These are phyloP conservation scores for Zaprionus obscuricornis DNA, from an alignment of 2,888 invertebrate species.

Conservation along the genomic window DNA sequence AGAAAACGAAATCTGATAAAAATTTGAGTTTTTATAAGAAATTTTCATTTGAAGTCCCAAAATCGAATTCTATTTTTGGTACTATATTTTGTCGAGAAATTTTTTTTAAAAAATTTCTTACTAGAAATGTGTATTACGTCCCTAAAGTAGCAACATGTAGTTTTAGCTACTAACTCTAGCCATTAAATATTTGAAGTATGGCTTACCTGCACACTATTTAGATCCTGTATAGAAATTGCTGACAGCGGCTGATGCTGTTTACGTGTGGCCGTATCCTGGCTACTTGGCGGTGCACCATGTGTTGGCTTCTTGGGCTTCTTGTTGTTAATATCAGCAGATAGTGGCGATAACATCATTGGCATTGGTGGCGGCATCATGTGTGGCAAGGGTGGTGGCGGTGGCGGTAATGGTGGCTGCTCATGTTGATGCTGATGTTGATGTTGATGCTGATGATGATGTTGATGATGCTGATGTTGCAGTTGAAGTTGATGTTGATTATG, in stretches of 20 bases:
- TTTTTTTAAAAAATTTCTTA: too few relatives aligned
- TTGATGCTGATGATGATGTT: slow-evolving; percentile 22
- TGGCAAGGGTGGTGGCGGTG: slow-evolving; percentile 85
- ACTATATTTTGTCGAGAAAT: too few relatives aligned
- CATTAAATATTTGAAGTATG: too few relatives aligned
- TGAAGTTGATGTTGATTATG: slow-evolving; percentile 38
- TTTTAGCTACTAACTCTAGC: too few relatives aligned
- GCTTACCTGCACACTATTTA: slow-evolving; percentile 89
- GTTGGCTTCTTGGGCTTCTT: slow-evolving; percentile 69
- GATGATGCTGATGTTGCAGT: slow-evolving; percentile 26
- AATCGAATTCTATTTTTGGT: too few relatives aligned
- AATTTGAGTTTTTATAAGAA: too few relatives aligned
- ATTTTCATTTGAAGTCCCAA: too few relatives aligned
- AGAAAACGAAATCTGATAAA: too few relatives aligned
- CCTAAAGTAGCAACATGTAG: too few relatives aligned
- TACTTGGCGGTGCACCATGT: slow-evolving; percentile 53
- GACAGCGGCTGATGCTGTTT: slow-evolving; percentile 91
- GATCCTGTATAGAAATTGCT: slow-evolving; percentile 93
- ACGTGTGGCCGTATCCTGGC: slow-evolving; percentile 83
- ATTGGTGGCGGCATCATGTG: slow-evolving; percentile 84
- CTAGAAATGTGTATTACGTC: too few relatives aligned
- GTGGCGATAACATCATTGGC: slow-evolving; percentile 81
- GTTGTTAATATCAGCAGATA: slow-evolving; percentile 74
- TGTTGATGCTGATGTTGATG: slow-evolving; percentile 41
- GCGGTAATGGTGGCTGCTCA: slow-evolving; percentile 81